Evolutionary conservation across 2,888 invertebrate genomes (phyloP).

Genomic region (Nebria salina): DNA sequence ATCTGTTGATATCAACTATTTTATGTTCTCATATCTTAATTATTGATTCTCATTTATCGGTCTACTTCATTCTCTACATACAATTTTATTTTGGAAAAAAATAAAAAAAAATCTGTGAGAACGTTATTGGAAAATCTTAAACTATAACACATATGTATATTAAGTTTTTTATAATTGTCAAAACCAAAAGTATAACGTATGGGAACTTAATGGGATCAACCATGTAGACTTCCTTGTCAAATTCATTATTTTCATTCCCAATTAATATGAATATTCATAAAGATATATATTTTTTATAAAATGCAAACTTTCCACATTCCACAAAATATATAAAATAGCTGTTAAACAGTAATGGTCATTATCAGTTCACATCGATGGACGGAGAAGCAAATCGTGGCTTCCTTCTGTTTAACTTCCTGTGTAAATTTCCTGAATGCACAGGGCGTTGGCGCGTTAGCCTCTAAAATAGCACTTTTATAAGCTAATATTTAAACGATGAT

Average conservation of each 20-base stretch:
- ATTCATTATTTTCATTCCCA: background rate
- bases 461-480: conserved; percentile 8
- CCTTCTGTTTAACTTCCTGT: conserved; percentile 32
- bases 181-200: background rate
- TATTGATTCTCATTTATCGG: too few relatives aligned
- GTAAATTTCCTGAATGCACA: conserved; percentile 36
- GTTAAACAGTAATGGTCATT: conserved; percentile 1
- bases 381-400: conserved; percentile 20
- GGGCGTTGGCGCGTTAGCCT: conserved; percentile 27
- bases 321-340: background rate
- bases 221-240: background rate
- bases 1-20: too few relatives aligned
- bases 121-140: too few relatives aligned
- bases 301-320: background rate
- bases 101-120: too few relatives aligned
- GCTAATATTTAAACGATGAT: conserved; percentile 2
- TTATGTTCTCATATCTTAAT: too few relatives aligned
- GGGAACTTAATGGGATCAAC: background rate
- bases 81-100: too few relatives aligned
- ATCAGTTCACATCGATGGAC: conserved; percentile 15
- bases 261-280: background rate
- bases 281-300: background rate
- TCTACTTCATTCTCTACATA: too few relatives aligned
- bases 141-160: too few relatives aligned
- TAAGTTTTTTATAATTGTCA: too few relatives aligned